Evolutionary conservation across 2,888 invertebrate genomes (phyloP), one percentile per base, ranked within the genome.

Genomic region (Sinelater perroti): DNA sequence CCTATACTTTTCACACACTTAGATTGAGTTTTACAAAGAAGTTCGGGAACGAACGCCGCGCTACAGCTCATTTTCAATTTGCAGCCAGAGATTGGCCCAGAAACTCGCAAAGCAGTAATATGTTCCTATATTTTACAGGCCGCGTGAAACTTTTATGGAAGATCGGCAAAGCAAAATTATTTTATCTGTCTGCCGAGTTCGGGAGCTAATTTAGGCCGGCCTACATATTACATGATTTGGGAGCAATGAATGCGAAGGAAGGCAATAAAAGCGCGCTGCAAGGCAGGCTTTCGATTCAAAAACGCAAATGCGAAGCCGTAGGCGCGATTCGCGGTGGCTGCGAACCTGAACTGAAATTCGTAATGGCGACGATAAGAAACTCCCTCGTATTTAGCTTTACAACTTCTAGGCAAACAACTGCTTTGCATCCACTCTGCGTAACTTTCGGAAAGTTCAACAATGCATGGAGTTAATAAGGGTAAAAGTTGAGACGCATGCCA

Each of bases 401-500:
- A 54, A 54, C 18, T 54, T 54, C 24, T 42, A 20, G 8, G 28
- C 28, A 54, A 38, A 36, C 46, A 54, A 38, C 46, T 46, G 46
- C 38, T 53, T 54, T 46, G 54, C 54, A 46, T 54, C 28, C 35
- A 33, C 28, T 16, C 46, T 53, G 8, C 33, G 26, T 54, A 54
- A 54, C 54, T 54, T 54, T 46, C 14, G 14, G 28, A 46, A 54
- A 54, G 54, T 54, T 54, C 54, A 54, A 54, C 54, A 57, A 57
- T 52, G 40, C 46, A 57, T 47, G 21, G 47, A 53, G 52, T 57
- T 52, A 52, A 56, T 56, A 56, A 57, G 52, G 52, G 52, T 46
- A 52, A 57, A 57, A 57, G 52, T 57, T 53, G 38, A 46, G 46
- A 57, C 52, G 52, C 47, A 52, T 46, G 52, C 47, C 52, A 53